phyloP scores from a whole-genome alignment of 1,140 invertebrate genomes.

The Littorina saxatilis region DNA sequence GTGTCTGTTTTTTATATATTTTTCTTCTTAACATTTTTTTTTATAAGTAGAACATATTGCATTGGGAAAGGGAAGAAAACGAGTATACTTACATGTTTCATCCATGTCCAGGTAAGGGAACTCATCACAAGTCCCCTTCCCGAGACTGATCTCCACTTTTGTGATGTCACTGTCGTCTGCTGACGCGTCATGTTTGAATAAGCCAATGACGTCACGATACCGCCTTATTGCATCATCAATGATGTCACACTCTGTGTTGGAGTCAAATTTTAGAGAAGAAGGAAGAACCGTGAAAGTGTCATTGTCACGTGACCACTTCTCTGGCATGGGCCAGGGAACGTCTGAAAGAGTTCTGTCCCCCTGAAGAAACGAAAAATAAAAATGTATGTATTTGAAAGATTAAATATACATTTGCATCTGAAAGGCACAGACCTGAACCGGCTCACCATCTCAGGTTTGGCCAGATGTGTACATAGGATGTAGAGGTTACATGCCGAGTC shows the following conservation, averaged over 20 bases:
- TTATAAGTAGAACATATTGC: not conserved
- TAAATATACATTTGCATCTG: no score
- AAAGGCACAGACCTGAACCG: no score
- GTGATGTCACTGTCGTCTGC: not conserved
- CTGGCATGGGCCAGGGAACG: slow-evolving; percentile 6
- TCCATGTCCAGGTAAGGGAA: slow-evolving; percentile 47
- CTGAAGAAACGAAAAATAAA: not conserved
- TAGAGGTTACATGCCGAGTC: no score
- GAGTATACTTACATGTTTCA: slow-evolving; percentile 51
- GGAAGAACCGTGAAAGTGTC: not conserved
- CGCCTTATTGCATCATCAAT: not conserved
- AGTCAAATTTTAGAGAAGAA: not conserved
- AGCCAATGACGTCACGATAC: not conserved
- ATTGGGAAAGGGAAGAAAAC: not conserved
- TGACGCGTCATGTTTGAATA: not conserved
- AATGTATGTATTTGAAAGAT: no score
- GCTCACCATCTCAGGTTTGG: no score
- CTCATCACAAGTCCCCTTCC: slow-evolving; percentile 47
- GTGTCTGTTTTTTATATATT: not conserved
- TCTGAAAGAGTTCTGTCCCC: not conserved
- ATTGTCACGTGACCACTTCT: not conserved
- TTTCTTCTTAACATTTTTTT: not conserved
- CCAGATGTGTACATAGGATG: no score
- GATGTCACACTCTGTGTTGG: slow-evolving; percentile 16
- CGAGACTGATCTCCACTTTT: not conserved